A percentile compares a stretch with the other conserved stretches of the same genome.
phyloP scores from a whole-genome alignment of 2,113 vertebrate genomes.

The Raja brachyura region DNA sequence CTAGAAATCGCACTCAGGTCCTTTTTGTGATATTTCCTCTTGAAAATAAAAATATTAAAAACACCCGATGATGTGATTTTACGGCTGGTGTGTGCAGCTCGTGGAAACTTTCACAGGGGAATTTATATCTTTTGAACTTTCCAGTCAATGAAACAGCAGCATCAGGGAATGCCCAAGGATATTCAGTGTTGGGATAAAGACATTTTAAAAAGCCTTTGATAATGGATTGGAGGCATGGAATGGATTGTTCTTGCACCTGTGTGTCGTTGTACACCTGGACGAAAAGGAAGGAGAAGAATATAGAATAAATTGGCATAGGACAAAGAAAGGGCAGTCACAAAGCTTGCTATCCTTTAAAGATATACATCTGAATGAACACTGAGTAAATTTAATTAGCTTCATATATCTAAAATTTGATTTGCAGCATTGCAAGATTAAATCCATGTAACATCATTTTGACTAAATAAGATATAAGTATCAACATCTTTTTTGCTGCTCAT shows the following conservation, averaged over 20 bases:
- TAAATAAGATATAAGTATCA: not conserved
- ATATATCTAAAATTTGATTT: not conserved
- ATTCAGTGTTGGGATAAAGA: not conserved
- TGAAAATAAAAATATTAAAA: not conserved
- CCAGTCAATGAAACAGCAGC: not conserved
- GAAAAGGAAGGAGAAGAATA: not conserved
- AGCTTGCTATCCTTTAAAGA: too few species aligned
- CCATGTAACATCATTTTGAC: not conserved
- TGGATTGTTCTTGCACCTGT: constrained; percentile 5
- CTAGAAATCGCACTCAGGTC: too few species aligned
- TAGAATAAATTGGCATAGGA: not conserved
- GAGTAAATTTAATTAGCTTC: not conserved
- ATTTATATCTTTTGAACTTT: not conserved
- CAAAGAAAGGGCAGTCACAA: not conserved
- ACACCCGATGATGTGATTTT: not conserved
- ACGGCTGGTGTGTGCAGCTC: not conserved
- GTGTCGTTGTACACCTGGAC: constrained; percentile 21
- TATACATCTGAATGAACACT: too few species aligned
- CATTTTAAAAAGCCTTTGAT: constrained; percentile 4
- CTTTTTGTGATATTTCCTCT: not conserved
- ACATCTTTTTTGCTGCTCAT: not conserved
- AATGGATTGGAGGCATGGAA: constrained; percentile 9
- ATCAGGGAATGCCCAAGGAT: not conserved
- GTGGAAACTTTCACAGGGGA: not conserved
- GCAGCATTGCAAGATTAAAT: not conserved